Percentiles rank a stretch among this genome's conserved stretches.
Conservation (phyloP, 2,113 vertebrate species). For the Stigmatopora nigra region DNA sequence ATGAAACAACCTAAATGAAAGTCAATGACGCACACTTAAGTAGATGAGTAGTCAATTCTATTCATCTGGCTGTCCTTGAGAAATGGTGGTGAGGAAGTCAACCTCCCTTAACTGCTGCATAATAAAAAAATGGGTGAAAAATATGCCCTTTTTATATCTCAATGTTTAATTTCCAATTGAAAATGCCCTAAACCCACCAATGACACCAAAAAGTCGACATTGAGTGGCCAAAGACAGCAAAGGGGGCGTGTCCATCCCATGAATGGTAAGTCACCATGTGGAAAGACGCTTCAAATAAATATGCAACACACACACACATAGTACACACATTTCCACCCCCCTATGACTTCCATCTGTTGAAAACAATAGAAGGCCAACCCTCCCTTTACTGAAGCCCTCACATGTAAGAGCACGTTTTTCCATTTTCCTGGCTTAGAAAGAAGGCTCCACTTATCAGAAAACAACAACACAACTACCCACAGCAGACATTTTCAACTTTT, state of each 20-base stretch:
- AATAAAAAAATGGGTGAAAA: not conserved
- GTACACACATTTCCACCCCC: slow-evolving; percentile 39
- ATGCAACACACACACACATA: not conserved
- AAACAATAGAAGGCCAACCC: slow-evolving; percentile 58
- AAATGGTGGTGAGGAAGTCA: slow-evolving; percentile 16
- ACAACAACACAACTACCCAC: slow-evolving; percentile 7
- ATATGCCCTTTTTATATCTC: not conserved
- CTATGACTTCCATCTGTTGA: slow-evolving; percentile 54
- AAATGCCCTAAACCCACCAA: not conserved
- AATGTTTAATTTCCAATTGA: not conserved
- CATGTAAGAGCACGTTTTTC: slow-evolving; percentile 61
- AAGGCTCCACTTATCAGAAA: slow-evolving; percentile 25
- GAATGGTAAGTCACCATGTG: slow-evolving; percentile 43
- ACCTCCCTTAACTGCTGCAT: not conserved
- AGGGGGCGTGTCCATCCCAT: slow-evolving; percentile 43
- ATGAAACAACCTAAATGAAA: slow-evolving; percentile 8
- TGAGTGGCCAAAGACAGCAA: slow-evolving; percentile 23
- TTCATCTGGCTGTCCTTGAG: slow-evolving; percentile 39
- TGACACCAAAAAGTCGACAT: slow-evolving; percentile 12
- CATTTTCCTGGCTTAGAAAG: slow-evolving; percentile 38
- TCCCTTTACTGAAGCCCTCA: slow-evolving; percentile 45
- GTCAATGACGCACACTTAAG: slow-evolving; percentile 9
- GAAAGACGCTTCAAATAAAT: slow-evolving; percentile 33
- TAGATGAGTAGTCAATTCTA: slow-evolving; percentile 20
- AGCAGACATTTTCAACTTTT: not conserved